A percentile compares a stretch with the other conserved stretches of the same genome.
Evolutionary conservation across 2,113 vertebrate genomes (phyloP).

Genomic region (Neoarius graeffei): DNA sequence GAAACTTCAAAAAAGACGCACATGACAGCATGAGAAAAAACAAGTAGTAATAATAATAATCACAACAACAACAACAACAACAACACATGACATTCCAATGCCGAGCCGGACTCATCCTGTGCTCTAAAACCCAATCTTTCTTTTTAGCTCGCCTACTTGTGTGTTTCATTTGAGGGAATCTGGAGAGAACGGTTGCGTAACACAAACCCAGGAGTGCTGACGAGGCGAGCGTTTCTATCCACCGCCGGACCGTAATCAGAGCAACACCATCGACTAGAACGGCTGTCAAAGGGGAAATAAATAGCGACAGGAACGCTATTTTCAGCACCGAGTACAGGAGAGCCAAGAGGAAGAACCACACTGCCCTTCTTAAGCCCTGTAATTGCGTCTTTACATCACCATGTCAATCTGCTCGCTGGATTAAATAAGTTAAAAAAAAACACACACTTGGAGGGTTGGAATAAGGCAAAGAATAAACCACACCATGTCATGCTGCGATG

Average conservation of each 20-base stretch:
- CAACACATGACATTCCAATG: constrained; percentile 40
- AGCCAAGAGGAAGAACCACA: background rate
- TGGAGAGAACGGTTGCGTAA: constrained; percentile 30
- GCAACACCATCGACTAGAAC: constrained; percentile 36
- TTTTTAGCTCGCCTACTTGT: constrained; percentile 40
- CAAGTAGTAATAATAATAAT: background rate
- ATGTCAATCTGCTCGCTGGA: background rate
- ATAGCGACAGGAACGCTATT: constrained; percentile 33
- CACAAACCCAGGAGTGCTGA: constrained; percentile 33
- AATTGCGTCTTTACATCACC: background rate
- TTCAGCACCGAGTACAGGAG: background rate
- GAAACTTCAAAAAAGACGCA: constrained; percentile 19
- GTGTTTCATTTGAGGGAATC: constrained; percentile 37
- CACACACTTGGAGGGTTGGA: background rate
- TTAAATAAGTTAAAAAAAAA: background rate
- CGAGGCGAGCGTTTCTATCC: constrained; percentile 30
- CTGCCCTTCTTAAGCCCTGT: constrained; percentile 11
- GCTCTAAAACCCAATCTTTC: constrained; percentile 37
- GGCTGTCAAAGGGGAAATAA: constrained; percentile 45
- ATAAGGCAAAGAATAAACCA: background rate
- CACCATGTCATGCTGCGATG: background rate
- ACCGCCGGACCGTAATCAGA: constrained; percentile 50
- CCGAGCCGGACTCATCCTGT: constrained; percentile 29
- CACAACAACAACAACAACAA: background rate
- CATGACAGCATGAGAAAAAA: constrained; percentile 22